Conservation (phyloP, 2,113 vertebrate genomes). For the Lanius ludovicianus region DNA sequence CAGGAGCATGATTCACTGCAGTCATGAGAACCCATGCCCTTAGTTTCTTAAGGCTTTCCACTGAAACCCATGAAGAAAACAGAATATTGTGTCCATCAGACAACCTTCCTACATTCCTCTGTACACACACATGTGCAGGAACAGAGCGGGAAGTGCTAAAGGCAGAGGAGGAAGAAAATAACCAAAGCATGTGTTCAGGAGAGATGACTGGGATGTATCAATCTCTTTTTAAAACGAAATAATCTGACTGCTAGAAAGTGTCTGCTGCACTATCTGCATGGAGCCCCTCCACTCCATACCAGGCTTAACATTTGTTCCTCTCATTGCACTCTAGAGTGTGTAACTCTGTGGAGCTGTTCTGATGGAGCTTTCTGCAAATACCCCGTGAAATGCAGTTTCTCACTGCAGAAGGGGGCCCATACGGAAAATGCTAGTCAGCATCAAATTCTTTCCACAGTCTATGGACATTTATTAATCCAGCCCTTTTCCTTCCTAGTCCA, state of each 20-base stretch:
- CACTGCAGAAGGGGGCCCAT: conserved; percentile 1
- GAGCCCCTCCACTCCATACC: not conserved
- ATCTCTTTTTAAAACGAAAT: not conserved
- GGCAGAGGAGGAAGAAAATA: not conserved
- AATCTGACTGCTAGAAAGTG: not conserved
- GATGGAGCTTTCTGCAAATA: conserved; percentile 19
- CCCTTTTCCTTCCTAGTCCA: not conserved
- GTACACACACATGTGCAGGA: not conserved
- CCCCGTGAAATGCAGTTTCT: conserved; percentile 30
- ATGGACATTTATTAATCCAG: conserved; percentile 11
- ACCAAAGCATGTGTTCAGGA: not conserved
- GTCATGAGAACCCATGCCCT: not conserved
- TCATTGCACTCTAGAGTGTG: not conserved
- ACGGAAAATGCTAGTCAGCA: conserved; percentile 35
- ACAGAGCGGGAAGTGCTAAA: not conserved
- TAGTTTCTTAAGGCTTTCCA: not conserved
- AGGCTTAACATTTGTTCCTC: not conserved
- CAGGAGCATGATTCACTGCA: not conserved
- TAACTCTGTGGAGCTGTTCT: not conserved
- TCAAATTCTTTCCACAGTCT: conserved; percentile 38
- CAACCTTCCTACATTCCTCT: not conserved
- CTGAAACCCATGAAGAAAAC: not conserved
- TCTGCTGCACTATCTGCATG: not conserved
- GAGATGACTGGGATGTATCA: not conserved
- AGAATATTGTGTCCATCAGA: not conserved